phyloP scores from a whole-genome alignment of 2,113 vertebrate genomes.

The Carassius gibelio region DNA sequence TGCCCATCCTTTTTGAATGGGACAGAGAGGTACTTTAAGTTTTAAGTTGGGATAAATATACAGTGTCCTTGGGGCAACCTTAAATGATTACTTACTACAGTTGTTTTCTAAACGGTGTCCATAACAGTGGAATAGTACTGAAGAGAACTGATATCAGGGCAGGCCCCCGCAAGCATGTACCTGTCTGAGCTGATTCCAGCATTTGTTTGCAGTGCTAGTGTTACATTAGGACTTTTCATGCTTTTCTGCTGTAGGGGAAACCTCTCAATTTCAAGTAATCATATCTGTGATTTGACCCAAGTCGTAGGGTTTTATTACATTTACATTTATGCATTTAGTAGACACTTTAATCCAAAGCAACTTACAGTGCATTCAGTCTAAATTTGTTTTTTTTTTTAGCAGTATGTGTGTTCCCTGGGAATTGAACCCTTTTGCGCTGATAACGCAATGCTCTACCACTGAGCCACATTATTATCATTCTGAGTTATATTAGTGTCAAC shows the following conservation, averaged over 20 bases:
- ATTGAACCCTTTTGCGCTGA: no score
- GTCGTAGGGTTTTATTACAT: neutral
- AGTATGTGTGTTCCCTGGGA: no score
- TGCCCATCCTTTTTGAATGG: neutral
- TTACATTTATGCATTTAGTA: no score
- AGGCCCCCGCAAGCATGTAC: conserved; percentile 68
- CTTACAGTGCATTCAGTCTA: no score
- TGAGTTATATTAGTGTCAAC: neutral
- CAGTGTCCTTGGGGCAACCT: neutral
- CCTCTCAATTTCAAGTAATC: conserved; percentile 9
- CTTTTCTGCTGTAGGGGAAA: conserved; percentile 32
- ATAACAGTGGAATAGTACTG: conserved; percentile 1
- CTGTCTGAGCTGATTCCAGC: conserved; percentile 61
- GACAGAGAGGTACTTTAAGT: neutral
- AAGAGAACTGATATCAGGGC: conserved; percentile 53
- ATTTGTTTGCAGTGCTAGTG: conserved; percentile 61
- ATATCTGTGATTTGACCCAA: neutral
- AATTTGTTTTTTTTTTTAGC: no score
- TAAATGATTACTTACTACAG: conserved; percentile 12
- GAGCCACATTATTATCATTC: neutral
- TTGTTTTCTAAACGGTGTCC: conserved; percentile 18
- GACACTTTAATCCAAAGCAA: no score
- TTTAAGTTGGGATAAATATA: conserved; percentile 16
- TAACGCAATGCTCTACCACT: no score
- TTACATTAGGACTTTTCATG: conserved; percentile 62